These are phyloP conservation scores for Grallaria varia DNA, from an alignment of 2,113 vertebrate genomes.

Conservation along the genomic window DNA sequence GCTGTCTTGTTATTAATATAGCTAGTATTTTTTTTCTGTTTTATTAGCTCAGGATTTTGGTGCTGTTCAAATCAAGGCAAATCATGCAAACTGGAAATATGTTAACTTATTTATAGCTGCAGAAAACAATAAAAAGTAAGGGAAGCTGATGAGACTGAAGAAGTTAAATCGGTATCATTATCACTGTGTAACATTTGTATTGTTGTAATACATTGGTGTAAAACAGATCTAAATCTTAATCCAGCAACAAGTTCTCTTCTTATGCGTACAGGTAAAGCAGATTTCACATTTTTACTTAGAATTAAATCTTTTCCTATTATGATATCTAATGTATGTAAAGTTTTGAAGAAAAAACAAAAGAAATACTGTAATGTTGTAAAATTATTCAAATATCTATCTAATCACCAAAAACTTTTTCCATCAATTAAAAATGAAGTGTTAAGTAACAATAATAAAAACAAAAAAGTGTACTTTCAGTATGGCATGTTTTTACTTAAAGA, in stretches of 20 bases:
- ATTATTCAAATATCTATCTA: not conserved
- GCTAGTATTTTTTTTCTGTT: not conserved
- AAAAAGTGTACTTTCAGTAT: not conserved
- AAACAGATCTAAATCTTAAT: not conserved
- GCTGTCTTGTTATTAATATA: not conserved
- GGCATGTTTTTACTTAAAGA: not conserved
- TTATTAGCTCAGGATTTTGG: not conserved
- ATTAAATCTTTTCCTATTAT: not conserved
- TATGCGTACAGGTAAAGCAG: accelerated
- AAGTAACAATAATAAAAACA: not conserved
- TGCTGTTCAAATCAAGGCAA: not conserved
- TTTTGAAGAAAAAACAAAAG: not conserved
- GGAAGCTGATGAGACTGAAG: not conserved
- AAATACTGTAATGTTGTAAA: not conserved
- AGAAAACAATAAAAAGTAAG: not conserved
- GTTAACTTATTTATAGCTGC: not conserved
- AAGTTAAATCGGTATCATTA: not conserved
- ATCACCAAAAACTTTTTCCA: not conserved
- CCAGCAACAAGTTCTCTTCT: not conserved
- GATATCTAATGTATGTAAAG: not conserved
- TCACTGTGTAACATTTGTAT: not conserved
- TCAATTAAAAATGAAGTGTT: not conserved
- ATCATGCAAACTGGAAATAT: not conserved
- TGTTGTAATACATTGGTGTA: not conserved
- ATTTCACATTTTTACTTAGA: not conserved